Base-by-base conservation (phyloP, 2,113 vertebrate genomes). In the Pseudopipra pipra region DNA sequence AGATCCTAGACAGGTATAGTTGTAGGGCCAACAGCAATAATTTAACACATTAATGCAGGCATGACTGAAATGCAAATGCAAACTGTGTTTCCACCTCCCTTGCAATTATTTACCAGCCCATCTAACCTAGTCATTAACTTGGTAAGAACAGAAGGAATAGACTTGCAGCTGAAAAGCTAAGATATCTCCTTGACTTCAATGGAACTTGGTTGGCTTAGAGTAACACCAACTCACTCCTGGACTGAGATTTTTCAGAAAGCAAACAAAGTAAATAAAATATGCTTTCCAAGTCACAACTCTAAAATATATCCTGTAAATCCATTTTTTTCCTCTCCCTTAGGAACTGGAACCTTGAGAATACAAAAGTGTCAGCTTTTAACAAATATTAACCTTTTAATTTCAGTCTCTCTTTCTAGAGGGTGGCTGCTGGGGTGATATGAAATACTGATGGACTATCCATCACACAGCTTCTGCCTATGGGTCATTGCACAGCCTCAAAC, bases 301-400 rank as follows among this genome's bases (percentile, higher is more conserved):
- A 68, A 74, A 59, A 89, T 89, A 86, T 35, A 73, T 24, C 80
- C 67, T 84, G 65, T 87, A 89, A 94, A 81, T 95, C 79, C 59
- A 54, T 21, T 47, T 74, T 56, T 63, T 82, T 54, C 23, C 87
- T 59, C 41, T 81, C 67, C 52, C 75, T 91, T 55, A 21, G 81
- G 90, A 91, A 33, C 84, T 78, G 59, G 87, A 75, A 92, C 44
- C 72, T 89, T 66, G 70, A 93, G 52, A 81, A 63, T 75, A 95
- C 85, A 81, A 70, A 93, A 73, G 49, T 85, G 89, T 91, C 88
- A 71, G 54, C 47, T 95, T 96, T 91, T 94, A 95, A 95, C 81
- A 96, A 95, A 86, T 96, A 97, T 95, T 97, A 97, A 96, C 80
- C 76, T 93, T 96, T 97, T 88, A 62, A 95, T 97, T 94, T 87